phyloP scores from a whole-genome alignment of 2,888 invertebrate genomes.

The Aspidapion aeneum region DNA sequence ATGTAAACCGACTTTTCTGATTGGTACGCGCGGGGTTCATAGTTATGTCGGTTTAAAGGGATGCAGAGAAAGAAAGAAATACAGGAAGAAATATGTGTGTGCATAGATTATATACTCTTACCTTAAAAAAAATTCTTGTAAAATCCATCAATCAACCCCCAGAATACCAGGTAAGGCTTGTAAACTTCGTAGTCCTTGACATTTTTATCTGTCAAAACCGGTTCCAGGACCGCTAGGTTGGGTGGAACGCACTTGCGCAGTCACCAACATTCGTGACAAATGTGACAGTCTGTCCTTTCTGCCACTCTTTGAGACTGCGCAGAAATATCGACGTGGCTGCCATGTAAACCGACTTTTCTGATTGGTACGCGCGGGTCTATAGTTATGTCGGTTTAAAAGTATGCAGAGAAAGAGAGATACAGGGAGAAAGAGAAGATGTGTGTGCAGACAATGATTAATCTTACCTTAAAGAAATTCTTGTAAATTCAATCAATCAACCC shows the following conservation, averaged over 20 bases:
- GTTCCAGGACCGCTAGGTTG: conserved; percentile 61
- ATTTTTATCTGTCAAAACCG: conserved; percentile 50
- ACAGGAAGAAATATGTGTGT: no score
- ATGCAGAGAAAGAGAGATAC: no score
- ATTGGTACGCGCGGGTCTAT: conserved; percentile 83
- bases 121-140: conserved; percentile 86
- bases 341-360: conserved; percentile 92
- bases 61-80: no score
- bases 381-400: no score
- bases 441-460: no score
- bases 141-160: conserved; percentile 79
- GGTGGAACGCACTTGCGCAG: conserved; percentile 71
- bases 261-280: conserved; percentile 70
- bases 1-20: conserved; percentile 92
- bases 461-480: conserved; percentile 80
- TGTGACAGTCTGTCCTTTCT: conserved; percentile 64
- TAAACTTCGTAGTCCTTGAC: conserved; percentile 74
- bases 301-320: conserved; percentile 77
- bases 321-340: conserved; percentile 76
- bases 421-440: no score
- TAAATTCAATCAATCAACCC: conserved; percentile 83
- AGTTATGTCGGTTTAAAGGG: no score
- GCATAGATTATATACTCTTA: no score
- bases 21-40: conserved; percentile 82
- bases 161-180: conserved; percentile 82